Evolutionary conservation across 1,140 invertebrate genomes (phyloP).

Genomic region (Drosophila takahashii): DNA sequence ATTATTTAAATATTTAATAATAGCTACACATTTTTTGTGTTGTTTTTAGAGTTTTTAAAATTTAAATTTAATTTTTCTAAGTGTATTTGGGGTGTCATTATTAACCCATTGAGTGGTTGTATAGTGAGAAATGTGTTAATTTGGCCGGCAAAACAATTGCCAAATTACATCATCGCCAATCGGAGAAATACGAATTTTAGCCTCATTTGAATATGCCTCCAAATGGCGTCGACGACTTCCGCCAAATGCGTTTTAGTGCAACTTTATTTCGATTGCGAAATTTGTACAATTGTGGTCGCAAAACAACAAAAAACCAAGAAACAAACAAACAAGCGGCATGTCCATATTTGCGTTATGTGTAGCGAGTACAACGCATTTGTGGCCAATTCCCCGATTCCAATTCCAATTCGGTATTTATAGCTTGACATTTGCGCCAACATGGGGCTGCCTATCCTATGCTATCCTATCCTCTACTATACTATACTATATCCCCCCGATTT

Average conservation of each 20-base stretch:
- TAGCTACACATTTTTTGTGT: too few relatives aligned
- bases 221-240: conserved; percentile 28
- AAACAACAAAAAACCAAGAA: conserved; percentile 24
- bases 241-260: conserved; percentile 74
- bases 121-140: conserved; percentile 65
- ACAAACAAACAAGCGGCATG: conserved; percentile 36
- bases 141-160: conserved; percentile 52
- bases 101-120: conserved; percentile 53
- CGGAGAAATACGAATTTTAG: conserved; percentile 17
- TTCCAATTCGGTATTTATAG: conserved; percentile 79
- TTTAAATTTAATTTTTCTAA: not conserved
- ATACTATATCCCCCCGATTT: not conserved
- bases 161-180: conserved; percentile 52
- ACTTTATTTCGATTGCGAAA: conserved; percentile 79
- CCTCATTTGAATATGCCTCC: conserved; percentile 44
- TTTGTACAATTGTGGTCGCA: conserved; percentile 53
- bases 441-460: conserved; percentile 10
- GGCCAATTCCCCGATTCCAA: conserved; percentile 74
- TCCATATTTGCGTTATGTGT: conserved; percentile 80
- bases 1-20: not conserved
- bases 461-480: not conserved
- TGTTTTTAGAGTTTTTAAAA: not conserved
- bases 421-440: conserved; percentile 76
- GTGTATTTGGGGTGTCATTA: conserved; percentile 53
- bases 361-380: conserved; percentile 67